These are phyloP conservation scores for Parus major DNA, from an alignment of 2,113 vertebrate species.

Conservation along the genomic window DNA sequence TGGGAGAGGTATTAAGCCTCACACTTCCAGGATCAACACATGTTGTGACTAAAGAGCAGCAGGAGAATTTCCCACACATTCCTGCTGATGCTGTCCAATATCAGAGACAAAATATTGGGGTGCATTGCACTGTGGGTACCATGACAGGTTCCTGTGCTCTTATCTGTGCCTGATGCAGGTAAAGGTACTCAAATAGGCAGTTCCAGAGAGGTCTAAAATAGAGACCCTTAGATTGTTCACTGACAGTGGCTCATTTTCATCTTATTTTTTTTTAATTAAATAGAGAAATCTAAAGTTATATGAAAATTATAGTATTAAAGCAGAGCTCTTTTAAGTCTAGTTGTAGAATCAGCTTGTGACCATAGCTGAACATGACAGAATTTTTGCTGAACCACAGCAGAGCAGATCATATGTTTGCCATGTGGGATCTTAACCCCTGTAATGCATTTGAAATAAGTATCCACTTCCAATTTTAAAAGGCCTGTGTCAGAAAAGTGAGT, in stretches of 20 bases:
- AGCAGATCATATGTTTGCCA: not conserved
- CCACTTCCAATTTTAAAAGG: not conserved
- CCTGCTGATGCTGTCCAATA: not conserved
- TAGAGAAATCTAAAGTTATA: not conserved
- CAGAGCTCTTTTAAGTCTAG: not conserved
- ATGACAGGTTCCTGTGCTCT: not conserved
- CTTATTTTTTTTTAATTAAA: not conserved
- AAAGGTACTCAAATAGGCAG: not conserved
- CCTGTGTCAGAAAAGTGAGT: not conserved
- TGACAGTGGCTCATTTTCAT: not conserved
- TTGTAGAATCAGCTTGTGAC: not conserved
- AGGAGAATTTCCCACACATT: not conserved
- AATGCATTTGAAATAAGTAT: not conserved
- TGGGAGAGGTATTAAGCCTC: not conserved
- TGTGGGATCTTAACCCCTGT: not conserved
- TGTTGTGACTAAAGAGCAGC: not conserved
- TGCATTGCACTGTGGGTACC: accelerated
- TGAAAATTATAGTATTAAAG: not conserved
- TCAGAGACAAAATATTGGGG: not conserved
- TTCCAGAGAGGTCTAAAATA: not conserved
- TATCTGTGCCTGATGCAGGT: not conserved
- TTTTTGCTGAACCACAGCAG: not conserved
- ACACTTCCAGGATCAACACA: not conserved
- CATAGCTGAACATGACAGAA: not conserved
- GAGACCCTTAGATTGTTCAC: not conserved